Percentiles rank a stretch among this genome's conserved stretches.
Evolutionary conservation across 2,797 vertebrate species (phyloP).

Genomic region (Cyclopterus lumpus): DNA sequence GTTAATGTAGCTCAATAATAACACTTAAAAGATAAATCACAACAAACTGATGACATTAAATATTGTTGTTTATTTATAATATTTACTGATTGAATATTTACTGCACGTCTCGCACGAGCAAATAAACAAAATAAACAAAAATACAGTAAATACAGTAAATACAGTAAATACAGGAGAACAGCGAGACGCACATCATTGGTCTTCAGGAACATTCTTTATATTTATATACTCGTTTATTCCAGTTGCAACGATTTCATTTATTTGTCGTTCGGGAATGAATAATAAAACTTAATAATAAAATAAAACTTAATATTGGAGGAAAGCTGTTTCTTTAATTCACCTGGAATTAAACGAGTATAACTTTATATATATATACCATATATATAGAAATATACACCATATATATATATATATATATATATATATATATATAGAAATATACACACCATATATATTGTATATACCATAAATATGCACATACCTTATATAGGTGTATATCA

Average conservation of each 20-base stretch:
- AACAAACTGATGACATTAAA: background rate
- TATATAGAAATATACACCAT: too few species aligned
- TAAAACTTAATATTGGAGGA: background rate
- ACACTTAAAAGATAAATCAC: background rate
- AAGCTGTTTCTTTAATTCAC: background rate
- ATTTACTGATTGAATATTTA: background rate
- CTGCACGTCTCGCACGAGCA: background rate
- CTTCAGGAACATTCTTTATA: slow-evolving; percentile 59
- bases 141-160: slow-evolving; percentile 6
- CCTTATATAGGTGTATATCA: background rate
- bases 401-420: too few species aligned
- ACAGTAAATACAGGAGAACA: background rate
- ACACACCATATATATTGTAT: too few species aligned
- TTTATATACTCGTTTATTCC: background rate
- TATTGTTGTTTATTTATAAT: background rate
- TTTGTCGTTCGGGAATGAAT: background rate
- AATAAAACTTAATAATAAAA: background rate
- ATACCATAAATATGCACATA: too few species aligned
- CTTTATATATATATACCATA: background rate
- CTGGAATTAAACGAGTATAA: background rate
- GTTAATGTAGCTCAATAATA: too few species aligned
- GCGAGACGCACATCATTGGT: slow-evolving; percentile 46
- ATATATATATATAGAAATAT: too few species aligned
- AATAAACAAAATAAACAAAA: slow-evolving; percentile 34
- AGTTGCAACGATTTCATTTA: background rate